Evolutionary conservation across 2,888 invertebrate genomes (phyloP), one percentile per base, ranked within the genome.

Genomic region (Margaritifera margaritifera): DNA sequence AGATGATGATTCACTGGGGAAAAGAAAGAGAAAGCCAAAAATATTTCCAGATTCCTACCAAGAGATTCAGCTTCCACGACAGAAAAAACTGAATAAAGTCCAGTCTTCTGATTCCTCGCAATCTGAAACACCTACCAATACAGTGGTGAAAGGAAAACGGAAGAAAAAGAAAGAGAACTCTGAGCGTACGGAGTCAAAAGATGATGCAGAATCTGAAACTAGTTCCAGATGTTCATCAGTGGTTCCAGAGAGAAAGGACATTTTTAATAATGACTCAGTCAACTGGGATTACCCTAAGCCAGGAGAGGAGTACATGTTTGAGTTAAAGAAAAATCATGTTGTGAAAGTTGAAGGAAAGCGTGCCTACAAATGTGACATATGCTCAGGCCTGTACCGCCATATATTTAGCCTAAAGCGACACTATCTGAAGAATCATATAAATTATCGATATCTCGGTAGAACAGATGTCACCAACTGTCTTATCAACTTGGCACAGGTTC

Each of bases 361-460:
- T 87, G 91, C 64, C 89, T 92, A 82, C 87, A 92, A 78, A 62
- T 92, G 92, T 86, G 91, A 91, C 78, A 88, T 92, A n/a, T 92
- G 92, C 81, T 80, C 85, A 3, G 89, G 90, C 2, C 84, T 89
- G 4, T 92, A 91, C 78, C 86, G 90, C 58, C 90, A 91, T 71
- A 88, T 90, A 31, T 91, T 91, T 76, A 91, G 91, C 75, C 84
- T 92, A 18, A 91, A 92, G 72, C 84, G 91, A 53, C 92, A 92
- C 80, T 92, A 90, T 75, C 80, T 91, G 52, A 86, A 91, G 31
- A 89, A 87, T 70, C 92, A 92, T 78, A 88, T 92, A 54, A 91
- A 91, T 78, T 87, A 88, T 71, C 86, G 86, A 55, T 91, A 90
- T 77, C 80, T 91, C 53, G 88, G 88, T 31, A 84, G 84, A 27